phyloP scores from a whole-genome alignment of 2,797 vertebrate species.

The Ptychobarbus kaznakovi region DNA sequence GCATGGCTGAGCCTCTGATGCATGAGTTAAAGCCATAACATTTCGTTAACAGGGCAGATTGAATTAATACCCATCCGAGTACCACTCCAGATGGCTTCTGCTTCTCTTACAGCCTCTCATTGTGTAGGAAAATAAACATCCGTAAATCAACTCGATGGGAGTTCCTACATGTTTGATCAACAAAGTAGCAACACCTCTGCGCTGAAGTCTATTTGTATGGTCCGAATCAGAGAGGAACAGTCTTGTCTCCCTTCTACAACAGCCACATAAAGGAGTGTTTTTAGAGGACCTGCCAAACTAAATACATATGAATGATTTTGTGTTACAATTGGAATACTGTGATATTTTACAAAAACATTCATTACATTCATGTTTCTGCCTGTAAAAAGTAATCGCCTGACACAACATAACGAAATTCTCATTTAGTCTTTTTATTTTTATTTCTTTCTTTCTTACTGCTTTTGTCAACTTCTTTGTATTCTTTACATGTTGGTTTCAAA shows the following conservation, averaged over 20 bases:
- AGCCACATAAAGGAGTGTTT: too few species aligned
- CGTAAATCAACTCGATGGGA: slow-evolving; percentile 58
- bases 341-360: too few species aligned
- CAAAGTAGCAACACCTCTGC: too few species aligned
- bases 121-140: slow-evolving; percentile 62
- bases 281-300: slow-evolving; percentile 45
- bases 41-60: slow-evolving; percentile 49
- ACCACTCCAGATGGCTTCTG: slow-evolving; percentile 51
- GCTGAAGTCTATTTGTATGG: slow-evolving; percentile 47
- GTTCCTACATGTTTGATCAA: slow-evolving; percentile 43
- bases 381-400: slow-evolving; percentile 44
- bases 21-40: slow-evolving; percentile 45
- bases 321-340: slow-evolving; percentile 33
- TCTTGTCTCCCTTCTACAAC: too few species aligned
- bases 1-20: slow-evolving; percentile 44
- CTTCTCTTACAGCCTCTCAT: slow-evolving; percentile 48
- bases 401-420: slow-evolving; percentile 49
- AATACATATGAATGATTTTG: too few species aligned
- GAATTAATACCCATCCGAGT: slow-evolving; percentile 52
- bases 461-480: too few species aligned
- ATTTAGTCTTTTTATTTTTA: too few species aligned
- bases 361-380: too few species aligned
- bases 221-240: slow-evolving; percentile 40
- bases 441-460: too few species aligned
- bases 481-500: too few species aligned